Percentiles rank a stretch among this genome's conserved stretches.
Evolutionary conservation across 2,888 invertebrate species (phyloP).

Genomic region (Sceliomorpha sp.): DNA sequence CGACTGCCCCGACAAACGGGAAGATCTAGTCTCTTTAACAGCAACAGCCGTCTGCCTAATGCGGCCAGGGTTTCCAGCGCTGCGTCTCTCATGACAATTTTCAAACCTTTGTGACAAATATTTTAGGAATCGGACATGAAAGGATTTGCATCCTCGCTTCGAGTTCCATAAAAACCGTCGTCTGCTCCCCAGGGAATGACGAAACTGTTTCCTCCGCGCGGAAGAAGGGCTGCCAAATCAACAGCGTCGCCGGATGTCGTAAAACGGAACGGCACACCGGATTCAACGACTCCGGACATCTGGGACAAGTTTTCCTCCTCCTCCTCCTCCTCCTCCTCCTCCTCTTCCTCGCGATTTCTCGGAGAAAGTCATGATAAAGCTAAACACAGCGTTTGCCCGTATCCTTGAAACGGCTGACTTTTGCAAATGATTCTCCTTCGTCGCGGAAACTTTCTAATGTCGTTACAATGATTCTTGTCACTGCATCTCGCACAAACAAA

Average conservation of each 20-base stretch:
- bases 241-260: slow-evolving; percentile 24
- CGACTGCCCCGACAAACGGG: slow-evolving; percentile 1
- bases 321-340: too few relatives aligned
- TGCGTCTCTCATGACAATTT: too few relatives aligned
- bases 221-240: slow-evolving; percentile 8
- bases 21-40: slow-evolving; percentile 1
- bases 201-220: too few relatives aligned
- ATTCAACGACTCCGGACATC: slow-evolving; percentile 33
- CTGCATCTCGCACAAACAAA: slow-evolving; percentile 1
- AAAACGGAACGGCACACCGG: slow-evolving; percentile 39
- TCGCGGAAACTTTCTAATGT: slow-evolving; percentile 35
- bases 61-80: too few relatives aligned
- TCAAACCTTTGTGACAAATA: too few relatives aligned
- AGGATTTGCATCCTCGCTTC: too few relatives aligned
- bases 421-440: slow-evolving; percentile 25
- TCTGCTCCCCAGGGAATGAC: slow-evolving; percentile 1
- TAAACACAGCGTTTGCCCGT: slow-evolving; percentile 4
- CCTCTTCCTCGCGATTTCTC: slow-evolving; percentile 22
- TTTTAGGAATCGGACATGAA: too few relatives aligned
- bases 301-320: slow-evolving; percentile 37
- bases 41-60: neutral
- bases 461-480: slow-evolving; percentile 15
- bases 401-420: slow-evolving; percentile 27
- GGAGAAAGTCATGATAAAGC: slow-evolving; percentile 28
- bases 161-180: slow-evolving; percentile 13